Conservation (phyloP, 2,797 vertebrate species). For the Alcedo quadribrachys region DNA sequence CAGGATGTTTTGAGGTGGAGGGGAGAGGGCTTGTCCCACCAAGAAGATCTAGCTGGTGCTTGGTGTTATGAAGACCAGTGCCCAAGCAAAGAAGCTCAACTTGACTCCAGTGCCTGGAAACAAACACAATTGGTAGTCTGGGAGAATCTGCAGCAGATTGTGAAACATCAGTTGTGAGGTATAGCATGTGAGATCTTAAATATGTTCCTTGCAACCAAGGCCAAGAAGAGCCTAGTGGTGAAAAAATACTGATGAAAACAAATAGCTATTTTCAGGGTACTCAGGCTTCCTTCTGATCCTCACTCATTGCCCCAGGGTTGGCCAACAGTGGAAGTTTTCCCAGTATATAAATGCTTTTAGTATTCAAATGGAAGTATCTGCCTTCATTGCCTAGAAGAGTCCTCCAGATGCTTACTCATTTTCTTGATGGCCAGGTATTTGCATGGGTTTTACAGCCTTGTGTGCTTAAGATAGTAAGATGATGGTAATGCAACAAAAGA, state of each 20-base stretch:
- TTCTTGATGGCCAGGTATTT: neutral
- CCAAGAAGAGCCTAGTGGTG: neutral
- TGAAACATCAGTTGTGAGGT: neutral
- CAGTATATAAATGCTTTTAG: neutral
- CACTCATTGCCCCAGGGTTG: neutral
- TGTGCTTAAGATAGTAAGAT: neutral
- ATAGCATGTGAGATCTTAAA: neutral
- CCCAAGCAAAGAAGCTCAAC: neutral
- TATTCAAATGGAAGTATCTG: conserved; percentile 4
- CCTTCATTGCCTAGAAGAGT: neutral
- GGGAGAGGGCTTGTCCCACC: neutral
- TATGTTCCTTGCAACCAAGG: neutral
- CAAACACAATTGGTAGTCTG: neutral
- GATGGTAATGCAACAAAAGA: conserved; percentile 2
- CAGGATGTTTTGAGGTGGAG: neutral
- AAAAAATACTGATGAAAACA: neutral
- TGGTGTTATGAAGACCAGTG: neutral
- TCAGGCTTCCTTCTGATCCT: neutral
- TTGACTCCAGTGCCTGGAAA: neutral
- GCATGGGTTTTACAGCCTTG: neutral
- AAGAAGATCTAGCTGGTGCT: neutral
- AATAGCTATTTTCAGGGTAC: neutral
- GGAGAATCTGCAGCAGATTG: neutral
- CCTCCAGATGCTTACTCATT: conserved; percentile 23
- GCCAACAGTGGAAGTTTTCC: neutral